Evolutionary conservation across 2,888 invertebrate species (phyloP), one percentile per base, ranked within the genome.

Genomic region (Harpalus rubripes): DNA sequence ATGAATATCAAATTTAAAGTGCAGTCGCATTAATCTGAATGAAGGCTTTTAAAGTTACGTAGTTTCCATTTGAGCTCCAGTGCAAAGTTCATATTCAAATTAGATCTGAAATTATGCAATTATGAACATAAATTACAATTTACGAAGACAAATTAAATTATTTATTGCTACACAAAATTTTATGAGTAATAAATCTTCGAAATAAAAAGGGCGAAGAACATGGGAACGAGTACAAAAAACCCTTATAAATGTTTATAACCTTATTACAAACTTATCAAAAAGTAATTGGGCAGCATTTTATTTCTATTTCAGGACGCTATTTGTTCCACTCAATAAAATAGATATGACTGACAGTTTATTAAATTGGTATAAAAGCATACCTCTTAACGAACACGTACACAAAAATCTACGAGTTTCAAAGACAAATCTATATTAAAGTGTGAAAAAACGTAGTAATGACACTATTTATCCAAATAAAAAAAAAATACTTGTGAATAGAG

Each of bases 211-310:
- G 22, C 1, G 22, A 22, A 22, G 22, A 44, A 1, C 10, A 10
- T 44, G 44, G 6, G 6, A 44, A 44, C 44, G 10, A 10, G n/a
- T 7, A 44, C 1, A 32, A 26, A 26, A 65, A 65, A 72, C 10
- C 44, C 39, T 72, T 15, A 72, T 72, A 72, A 41, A 72, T 72
- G 15, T 72, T 72, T 72, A 72, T 72, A 8, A 39, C 44, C 44
- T 72, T 16, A 72, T 72, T 72, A 44, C 16, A 72, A 72, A 72
- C 15, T 72, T 41, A 72, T 72, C n/a, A 68, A 68, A 63, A 68
- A 68, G 39, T 68, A 68, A 68, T 68, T 68, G 39, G 39, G 7
- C 12, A 39, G 26, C n/a, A 68, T 68, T 68, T 39, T 61, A 61
- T 61, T 61, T n/a, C 68, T 68, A 68, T 72, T 72, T 16, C 3